These are phyloP conservation scores for Drosophila basisetae DNA, from an alignment of 2,888 invertebrate genomes.

Conservation along the genomic window DNA sequence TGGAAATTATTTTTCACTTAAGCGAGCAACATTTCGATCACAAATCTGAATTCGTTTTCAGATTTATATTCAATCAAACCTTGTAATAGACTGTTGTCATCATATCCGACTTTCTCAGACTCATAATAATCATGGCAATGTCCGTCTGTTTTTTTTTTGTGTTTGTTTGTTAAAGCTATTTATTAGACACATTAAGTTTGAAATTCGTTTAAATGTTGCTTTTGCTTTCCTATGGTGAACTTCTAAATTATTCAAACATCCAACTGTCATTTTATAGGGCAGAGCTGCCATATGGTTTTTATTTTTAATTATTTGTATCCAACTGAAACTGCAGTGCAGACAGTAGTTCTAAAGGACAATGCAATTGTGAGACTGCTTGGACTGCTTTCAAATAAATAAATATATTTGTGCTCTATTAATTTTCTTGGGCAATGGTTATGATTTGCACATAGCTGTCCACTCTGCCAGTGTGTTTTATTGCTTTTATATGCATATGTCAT, in stretches of 20 bases:
- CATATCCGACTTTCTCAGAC: neutral
- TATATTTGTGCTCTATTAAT: neutral
- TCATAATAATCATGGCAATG: neutral
- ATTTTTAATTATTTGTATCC: neutral
- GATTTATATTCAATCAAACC: neutral
- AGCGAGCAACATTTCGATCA: neutral
- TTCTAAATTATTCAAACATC: neutral
- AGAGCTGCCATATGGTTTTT: neutral
- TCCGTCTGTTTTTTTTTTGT: too few relatives aligned
- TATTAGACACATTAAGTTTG: too few relatives aligned
- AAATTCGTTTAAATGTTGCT: too few relatives aligned
- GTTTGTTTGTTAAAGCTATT: too few relatives aligned
- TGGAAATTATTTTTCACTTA: neutral
- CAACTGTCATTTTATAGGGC: neutral
- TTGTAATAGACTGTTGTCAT: neutral
- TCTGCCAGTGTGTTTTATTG: neutral
- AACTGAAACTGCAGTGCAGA: neutral
- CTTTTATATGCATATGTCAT: neutral
- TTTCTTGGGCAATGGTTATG: neutral
- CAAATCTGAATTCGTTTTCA: neutral
- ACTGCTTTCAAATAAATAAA: neutral
- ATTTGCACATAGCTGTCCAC: neutral
- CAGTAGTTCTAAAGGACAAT: constrained; percentile 1
- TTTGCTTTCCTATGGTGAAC: too few relatives aligned
- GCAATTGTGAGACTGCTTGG: neutral